Evolutionary conservation across 2,888 invertebrate species (phyloP).

Genomic region (Eilema depressum): DNA sequence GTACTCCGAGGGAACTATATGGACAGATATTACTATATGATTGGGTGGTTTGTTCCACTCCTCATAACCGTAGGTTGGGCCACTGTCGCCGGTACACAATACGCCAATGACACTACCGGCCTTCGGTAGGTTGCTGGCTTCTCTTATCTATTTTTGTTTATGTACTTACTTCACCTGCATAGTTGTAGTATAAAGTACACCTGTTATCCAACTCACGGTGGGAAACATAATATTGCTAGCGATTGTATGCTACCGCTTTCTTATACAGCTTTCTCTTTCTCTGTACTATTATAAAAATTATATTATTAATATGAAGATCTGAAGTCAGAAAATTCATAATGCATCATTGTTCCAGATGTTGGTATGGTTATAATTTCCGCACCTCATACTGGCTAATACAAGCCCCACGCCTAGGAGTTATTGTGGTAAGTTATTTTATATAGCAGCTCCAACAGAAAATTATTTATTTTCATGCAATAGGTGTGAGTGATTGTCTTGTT

Average conservation of each 20-base stretch:
- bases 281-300: too few species aligned
- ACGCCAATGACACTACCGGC: not conserved
- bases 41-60: conserved; percentile 92
- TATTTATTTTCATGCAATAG: too few species aligned
- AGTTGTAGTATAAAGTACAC: too few species aligned
- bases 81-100: not conserved
- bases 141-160: not conserved
- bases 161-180: too few species aligned
- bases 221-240: too few species aligned
- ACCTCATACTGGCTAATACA: conserved; percentile 96
- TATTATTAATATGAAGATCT: not conserved
- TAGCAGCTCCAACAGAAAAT: not conserved
- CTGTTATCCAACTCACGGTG: too few species aligned
- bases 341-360: conserved; percentile 86
- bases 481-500: too few species aligned
- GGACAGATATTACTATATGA: conserved; percentile 87
- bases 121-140: not conserved
- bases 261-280: too few species aligned
- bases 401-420: conserved; percentile 93
- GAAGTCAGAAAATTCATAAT: not conserved
- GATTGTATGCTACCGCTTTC: too few species aligned
- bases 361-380: conserved; percentile 95
- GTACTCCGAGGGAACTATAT: conserved; percentile 88
- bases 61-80: conserved; percentile 91
- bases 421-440: conserved; percentile 88